Evolutionary conservation across 2,797 vertebrate genomes (phyloP).

Genomic region (Falco concolor): DNA sequence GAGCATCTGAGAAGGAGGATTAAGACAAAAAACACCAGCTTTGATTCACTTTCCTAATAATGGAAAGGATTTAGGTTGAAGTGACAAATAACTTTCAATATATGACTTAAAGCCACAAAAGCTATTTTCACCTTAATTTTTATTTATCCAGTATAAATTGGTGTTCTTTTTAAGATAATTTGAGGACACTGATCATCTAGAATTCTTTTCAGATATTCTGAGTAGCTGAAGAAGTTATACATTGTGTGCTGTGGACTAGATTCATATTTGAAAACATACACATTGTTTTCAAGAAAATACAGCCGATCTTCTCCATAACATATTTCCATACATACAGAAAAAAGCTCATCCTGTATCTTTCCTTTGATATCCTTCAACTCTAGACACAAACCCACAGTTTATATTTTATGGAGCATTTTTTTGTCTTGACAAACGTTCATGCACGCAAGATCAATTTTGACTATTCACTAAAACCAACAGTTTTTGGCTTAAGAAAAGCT

Average conservation of each 20-base stretch:
- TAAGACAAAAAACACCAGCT: constrained; percentile 60
- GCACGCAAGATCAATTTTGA: background rate
- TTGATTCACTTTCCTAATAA: constrained; percentile 52
- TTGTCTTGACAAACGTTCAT: background rate
- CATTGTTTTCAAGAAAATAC: background rate
- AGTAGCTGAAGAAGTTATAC: background rate
- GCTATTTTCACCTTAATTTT: background rate
- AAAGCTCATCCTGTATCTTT: background rate
- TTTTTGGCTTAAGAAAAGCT: constrained; percentile 8
- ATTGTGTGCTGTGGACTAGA: background rate
- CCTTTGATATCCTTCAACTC: background rate
- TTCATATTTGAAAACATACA: background rate
- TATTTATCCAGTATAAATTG: background rate
- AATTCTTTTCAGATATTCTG: background rate
- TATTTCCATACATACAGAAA: background rate
- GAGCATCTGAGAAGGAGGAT: constrained; percentile 66
- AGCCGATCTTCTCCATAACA: background rate
- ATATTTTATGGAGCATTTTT: constrained; percentile 1
- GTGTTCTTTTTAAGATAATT: constrained; percentile 9
- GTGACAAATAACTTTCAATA: background rate
- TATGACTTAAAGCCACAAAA: constrained; percentile 7
- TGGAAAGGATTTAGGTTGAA: constrained; percentile 24
- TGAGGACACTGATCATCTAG: background rate
- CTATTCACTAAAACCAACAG: background rate
- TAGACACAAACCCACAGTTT: background rate